A percentile compares a stretch with the other conserved stretches of the same genome.
Conservation (phyloP, 1,140 invertebrate species). For the Danaus melanippus region DNA sequence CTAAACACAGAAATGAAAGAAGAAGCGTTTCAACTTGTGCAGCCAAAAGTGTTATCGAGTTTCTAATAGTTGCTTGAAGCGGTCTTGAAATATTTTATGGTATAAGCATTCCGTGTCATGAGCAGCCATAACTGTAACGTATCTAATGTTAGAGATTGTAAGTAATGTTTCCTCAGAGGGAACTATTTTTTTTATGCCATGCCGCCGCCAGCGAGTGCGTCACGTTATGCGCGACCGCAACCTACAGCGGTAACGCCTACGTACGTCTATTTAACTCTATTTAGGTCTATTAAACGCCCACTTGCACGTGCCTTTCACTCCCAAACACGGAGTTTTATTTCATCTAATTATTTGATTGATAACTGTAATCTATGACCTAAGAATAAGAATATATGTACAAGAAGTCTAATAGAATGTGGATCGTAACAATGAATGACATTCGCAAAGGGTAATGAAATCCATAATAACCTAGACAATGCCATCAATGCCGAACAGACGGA, state of each 20-base stretch:
- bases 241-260: slow-evolving; percentile 30
- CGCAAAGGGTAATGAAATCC: slow-evolving; percentile 61
- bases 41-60: slow-evolving; percentile 68
- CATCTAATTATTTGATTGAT: too few species aligned
- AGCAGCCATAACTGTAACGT: slow-evolving; percentile 57
- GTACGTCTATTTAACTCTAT: too few species aligned
- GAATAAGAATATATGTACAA: slow-evolving; percentile 57
- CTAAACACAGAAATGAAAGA: slow-evolving; percentile 69
- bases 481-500: slow-evolving; percentile 63
- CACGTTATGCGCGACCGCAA: slow-evolving; percentile 46
- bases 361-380: slow-evolving; percentile 48
- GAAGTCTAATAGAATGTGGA: slow-evolving; percentile 68
- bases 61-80: slow-evolving; percentile 69
- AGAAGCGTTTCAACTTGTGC: slow-evolving; percentile 67
- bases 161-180: slow-evolving; percentile 37
- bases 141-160: slow-evolving; percentile 13
- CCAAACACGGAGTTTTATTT: too few species aligned
- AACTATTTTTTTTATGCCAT: slow-evolving; percentile 31
- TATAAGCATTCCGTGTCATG: slow-evolving; percentile 68
- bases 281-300: slow-evolving; percentile 11
- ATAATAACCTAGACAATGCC: slow-evolving; percentile 61
- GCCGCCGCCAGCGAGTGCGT: slow-evolving; percentile 37
- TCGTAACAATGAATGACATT: slow-evolving; percentile 67
- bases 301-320: slow-evolving; percentile 14
- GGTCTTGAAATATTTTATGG: slow-evolving; percentile 51